Evolutionary conservation across 2,113 vertebrate species (phyloP), one percentile per base, ranked within the genome.

Genomic region (Nematolebias whitei): DNA sequence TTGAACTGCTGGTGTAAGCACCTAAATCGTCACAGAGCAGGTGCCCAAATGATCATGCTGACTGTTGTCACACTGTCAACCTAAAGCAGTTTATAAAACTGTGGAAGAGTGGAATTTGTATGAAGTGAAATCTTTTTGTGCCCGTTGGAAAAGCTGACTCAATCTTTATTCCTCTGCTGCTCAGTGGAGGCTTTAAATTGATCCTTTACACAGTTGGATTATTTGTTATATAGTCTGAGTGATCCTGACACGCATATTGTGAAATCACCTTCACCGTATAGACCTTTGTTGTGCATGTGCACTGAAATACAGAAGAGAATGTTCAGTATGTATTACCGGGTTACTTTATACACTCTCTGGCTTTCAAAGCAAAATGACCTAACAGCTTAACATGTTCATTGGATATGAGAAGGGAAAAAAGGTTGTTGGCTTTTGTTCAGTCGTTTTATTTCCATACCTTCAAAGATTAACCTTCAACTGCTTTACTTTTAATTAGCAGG

Each of bases 121-220:
- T 63, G 71, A 74, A 72, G 4, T 35, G 63, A 63, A 64, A 63
- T 74, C 50, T 77, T 69, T 35, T 35, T 65, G 55, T 79, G 81
- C 11, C 11, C 57, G 54, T 24, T n/a, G 41, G 58, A 81, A 73
- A 83, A 20, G 80, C 82, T 79, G 80, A 84, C 73, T 85, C 79
- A 75, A 78, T 86, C 70, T 76, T 4, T 78, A 80, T 76, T 74
- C 62, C 23, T 73, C 44, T 38, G 26, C 78, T 78, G 75, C 75
- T 82, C 80, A 84, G 55, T 61, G 68, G 68, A 83, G 57, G 71
- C 80, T 84, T 69, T 76, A 82, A 80, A 76, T 71, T 69, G 65
- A 76, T 71, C 74, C 75, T 41, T 72, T 72, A 74, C 75, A 83
- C 76, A 76, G 64, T 73, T 60, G 72, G 63, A 71, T 78, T 84